Conservation (phyloP, 2,888 invertebrate genomes). For the Chymomyza fuscimana region DNA sequence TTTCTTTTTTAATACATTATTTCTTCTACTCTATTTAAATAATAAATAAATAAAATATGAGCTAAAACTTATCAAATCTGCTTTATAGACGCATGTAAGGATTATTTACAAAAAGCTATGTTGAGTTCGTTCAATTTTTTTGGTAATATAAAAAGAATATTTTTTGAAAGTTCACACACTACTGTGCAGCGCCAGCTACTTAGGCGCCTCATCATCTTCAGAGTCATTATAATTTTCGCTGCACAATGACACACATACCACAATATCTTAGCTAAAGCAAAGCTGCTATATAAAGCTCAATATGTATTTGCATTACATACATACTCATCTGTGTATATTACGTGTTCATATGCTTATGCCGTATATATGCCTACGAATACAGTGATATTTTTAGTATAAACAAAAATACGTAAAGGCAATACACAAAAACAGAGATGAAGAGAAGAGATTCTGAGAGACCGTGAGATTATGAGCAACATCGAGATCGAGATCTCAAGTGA, state of each 20-base stretch:
- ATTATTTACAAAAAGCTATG: no score
- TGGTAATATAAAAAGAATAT: neutral
- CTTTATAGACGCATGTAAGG: no score
- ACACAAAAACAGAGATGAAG: slow-evolving; percentile 20
- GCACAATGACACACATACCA: slow-evolving; percentile 64
- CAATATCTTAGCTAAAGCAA: slow-evolving; percentile 40
- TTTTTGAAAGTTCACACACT: slow-evolving; percentile 17
- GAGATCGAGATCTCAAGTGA: neutral
- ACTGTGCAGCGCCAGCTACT: slow-evolving; percentile 12
- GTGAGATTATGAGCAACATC: slow-evolving; percentile 5
- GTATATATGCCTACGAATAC: slow-evolving; percentile 54
- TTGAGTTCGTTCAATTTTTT: no score
- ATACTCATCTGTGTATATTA: neutral
- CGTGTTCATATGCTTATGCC: slow-evolving; percentile 22
- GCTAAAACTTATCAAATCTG: no score
- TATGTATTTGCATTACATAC: slow-evolving; percentile 10
- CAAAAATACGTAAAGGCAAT: slow-evolving; percentile 54
- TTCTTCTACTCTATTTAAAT: no score
- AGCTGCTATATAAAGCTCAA: slow-evolving; percentile 16
- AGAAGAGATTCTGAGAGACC: slow-evolving; percentile 22
- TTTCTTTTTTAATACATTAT: no score
- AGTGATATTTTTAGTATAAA: slow-evolving; percentile 76
- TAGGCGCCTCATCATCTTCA: slow-evolving; percentile 39
- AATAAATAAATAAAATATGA: no score
- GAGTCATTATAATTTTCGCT: slow-evolving; percentile 46